phyloP scores from a whole-genome alignment of 2,797 vertebrate species.

The Lerista edwardsae region DNA sequence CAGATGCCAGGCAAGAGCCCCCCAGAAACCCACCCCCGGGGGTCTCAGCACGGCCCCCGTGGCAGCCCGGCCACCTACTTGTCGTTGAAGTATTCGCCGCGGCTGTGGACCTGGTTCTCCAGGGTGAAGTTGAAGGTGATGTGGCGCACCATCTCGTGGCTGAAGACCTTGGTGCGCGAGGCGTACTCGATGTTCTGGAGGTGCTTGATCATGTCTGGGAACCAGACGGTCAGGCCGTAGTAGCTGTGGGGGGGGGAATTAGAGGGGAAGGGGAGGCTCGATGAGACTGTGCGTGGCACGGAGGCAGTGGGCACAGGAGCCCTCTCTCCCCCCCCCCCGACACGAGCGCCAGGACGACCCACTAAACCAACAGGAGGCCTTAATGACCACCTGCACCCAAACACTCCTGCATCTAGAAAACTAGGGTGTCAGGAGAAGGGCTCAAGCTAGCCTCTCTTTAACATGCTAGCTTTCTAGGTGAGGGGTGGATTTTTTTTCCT shows the following conservation, averaged over 20 bases:
- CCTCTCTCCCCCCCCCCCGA: too few relatives aligned
- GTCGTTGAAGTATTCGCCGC: conserved; percentile 95
- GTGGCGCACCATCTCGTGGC: conserved; percentile 90
- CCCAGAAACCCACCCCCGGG: neutral
- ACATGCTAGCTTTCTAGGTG: neutral
- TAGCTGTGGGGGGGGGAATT: conserved; percentile 79
- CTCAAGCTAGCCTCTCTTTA: neutral
- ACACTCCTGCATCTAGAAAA: neutral
- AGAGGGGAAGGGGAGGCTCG: neutral
- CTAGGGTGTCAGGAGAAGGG: neutral
- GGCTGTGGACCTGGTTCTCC: conserved; percentile 95
- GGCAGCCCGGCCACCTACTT: conserved; percentile 79
- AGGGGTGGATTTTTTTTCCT: neutral
- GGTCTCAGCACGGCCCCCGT: too few relatives aligned
- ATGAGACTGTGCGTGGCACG: too few relatives aligned
- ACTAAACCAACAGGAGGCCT: too few relatives aligned
- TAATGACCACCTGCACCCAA: too few relatives aligned
- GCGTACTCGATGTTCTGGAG: conserved; percentile 92
- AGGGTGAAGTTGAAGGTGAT: conserved; percentile 98
- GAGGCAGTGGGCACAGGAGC: neutral
- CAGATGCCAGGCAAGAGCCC: neutral
- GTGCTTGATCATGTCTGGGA: conserved; percentile 98
- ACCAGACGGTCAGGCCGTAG: conserved; percentile 96
- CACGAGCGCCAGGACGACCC: too few relatives aligned
- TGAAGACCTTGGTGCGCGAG: conserved; percentile 90